These are phyloP conservation scores for Phorcus lineatus DNA, from an alignment of 2,888 invertebrate species.

Conservation along the genomic window DNA sequence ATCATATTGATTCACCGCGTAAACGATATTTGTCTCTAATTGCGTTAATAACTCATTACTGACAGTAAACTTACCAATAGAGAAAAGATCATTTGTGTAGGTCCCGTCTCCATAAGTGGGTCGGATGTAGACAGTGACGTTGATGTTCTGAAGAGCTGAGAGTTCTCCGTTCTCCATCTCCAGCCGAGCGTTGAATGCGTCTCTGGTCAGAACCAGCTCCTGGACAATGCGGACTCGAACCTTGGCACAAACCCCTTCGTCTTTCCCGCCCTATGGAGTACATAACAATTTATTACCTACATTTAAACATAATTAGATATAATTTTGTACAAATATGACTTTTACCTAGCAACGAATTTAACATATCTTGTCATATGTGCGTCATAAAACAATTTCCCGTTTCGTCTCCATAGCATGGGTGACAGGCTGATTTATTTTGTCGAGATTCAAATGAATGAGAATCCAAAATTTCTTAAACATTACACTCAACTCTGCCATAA, in stretches of 20 bases:
- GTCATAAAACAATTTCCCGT: too few relatives aligned
- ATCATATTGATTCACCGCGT: too few relatives aligned
- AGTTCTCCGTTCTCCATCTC: conserved; percentile 55
- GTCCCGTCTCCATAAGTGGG: conserved; percentile 34
- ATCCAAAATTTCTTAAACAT: too few relatives aligned
- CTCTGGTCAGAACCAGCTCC: conserved; percentile 48
- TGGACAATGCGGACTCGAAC: conserved; percentile 50
- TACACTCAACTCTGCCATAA: too few relatives aligned
- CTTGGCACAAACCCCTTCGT: conserved; percentile 50
- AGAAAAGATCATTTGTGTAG: conserved; percentile 41
- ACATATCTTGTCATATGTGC: too few relatives aligned
- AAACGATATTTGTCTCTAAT: too few relatives aligned
- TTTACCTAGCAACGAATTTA: too few relatives aligned
- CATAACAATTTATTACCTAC: not conserved
- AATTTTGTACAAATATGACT: not conserved
- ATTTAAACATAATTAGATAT: not conserved
- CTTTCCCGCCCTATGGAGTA: conserved; percentile 26
- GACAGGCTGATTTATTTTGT: too few relatives aligned
- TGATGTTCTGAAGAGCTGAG: conserved; percentile 38
- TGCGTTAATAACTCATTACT: too few relatives aligned
- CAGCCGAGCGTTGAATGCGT: conserved; percentile 50
- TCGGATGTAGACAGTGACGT: conserved; percentile 40
- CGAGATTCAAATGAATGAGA: too few relatives aligned
- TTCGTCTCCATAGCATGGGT: too few relatives aligned
- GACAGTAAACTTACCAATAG: conserved; percentile 37